These are phyloP conservation scores for Prunella strophiata DNA, from an alignment of 2,797 vertebrate species.

Conservation along the genomic window DNA sequence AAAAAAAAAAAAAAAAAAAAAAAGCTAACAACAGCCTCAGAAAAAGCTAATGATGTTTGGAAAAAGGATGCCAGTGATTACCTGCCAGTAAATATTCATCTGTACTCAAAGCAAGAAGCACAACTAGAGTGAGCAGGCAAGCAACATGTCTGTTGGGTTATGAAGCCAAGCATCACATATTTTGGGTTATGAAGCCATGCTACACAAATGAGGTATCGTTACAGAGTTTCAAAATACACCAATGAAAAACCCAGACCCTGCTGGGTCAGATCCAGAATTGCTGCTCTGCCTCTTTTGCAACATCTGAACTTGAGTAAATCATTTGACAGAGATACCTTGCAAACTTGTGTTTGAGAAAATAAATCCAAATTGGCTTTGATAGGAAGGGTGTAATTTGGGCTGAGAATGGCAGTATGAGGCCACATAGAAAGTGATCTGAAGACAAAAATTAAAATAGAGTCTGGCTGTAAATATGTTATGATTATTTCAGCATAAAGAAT, in stretches of 20 bases:
- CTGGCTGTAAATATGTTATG: conserved; percentile 63
- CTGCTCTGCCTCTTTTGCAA: conserved; percentile 33
- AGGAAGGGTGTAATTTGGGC: conserved; percentile 51
- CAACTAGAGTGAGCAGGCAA: background rate
- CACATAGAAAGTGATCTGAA: conserved; percentile 57
- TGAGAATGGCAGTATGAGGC: conserved; percentile 69
- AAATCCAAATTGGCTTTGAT: conserved; percentile 65
- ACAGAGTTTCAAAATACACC: conserved; percentile 59
- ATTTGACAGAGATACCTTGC: conserved; percentile 43
- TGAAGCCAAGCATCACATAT: background rate
- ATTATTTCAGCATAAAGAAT: conserved; percentile 64
- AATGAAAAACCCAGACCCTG: conserved; percentile 42
- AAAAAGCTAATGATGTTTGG: background rate
- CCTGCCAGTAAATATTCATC: background rate
- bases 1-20: background rate
- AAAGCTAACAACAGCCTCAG: background rate
- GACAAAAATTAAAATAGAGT: conserved; percentile 58
- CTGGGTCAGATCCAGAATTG: conserved; percentile 24
- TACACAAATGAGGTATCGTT: conserved; percentile 50
- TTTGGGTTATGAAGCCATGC: background rate
- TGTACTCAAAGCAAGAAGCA: background rate
- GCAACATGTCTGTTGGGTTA: background rate
- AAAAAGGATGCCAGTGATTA: background rate
- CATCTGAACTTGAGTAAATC: conserved; percentile 43
- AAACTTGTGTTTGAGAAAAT: conserved; percentile 68